Conservation (phyloP, 2,888 invertebrate genomes). For the Spilarctia lutea region DNA sequence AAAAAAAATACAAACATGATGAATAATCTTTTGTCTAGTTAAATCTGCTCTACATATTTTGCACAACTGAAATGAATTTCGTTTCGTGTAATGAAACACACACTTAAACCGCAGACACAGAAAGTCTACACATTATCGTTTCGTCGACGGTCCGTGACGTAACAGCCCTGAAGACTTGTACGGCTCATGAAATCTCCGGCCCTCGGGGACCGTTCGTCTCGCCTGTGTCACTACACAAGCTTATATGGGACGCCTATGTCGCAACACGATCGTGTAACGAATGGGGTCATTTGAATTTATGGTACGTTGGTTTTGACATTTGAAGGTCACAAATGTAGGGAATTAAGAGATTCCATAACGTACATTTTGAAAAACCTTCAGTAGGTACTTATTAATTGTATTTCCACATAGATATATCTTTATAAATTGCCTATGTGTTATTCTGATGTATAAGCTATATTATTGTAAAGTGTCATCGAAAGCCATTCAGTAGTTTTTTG, state of each 20-base stretch:
- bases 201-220: constrained; percentile 45
- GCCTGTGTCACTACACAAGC: constrained; percentile 62
- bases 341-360: neutral
- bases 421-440: too few relatives aligned
- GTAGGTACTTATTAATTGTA: too few relatives aligned
- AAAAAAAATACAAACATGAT: neutral
- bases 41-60: neutral
- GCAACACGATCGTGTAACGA: constrained; percentile 11
- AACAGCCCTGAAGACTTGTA: constrained; percentile 25
- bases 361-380: neutral
- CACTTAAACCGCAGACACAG: constrained; percentile 11
- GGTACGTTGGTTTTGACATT: constrained; percentile 10
- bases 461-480: too few relatives aligned
- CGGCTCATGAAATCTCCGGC: constrained; percentile 58
- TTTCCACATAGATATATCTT: too few relatives aligned
- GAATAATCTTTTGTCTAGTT: neutral
- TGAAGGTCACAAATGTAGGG: neutral
- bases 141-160: constrained; percentile 34
- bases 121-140: constrained; percentile 13
- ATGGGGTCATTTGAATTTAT: constrained; percentile 19
- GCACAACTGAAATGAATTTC: neutral
- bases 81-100: neutral
- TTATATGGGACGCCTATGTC: constrained; percentile 19
- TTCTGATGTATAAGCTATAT: too few relatives aligned
- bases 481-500: too few relatives aligned